Conservation (phyloP, 1,140 invertebrate genomes). For the Diorhabda carinulata region DNA sequence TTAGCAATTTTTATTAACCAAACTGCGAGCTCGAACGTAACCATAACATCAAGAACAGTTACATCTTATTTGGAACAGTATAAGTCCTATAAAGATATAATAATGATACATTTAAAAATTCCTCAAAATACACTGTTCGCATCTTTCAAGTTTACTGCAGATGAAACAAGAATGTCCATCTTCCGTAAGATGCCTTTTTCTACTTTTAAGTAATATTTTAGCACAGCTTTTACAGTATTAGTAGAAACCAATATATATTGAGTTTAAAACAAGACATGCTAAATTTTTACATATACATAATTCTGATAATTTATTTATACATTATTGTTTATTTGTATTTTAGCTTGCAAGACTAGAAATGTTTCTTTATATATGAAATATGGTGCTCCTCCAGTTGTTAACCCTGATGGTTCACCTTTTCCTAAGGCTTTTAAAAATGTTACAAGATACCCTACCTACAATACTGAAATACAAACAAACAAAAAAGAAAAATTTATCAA, state of each 20-base stretch:
- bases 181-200: constrained; percentile 35
- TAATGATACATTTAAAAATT: constrained; percentile 40
- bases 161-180: constrained; percentile 33
- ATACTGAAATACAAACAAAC: constrained; percentile 51
- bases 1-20: neutral
- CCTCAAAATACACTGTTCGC: constrained; percentile 38
- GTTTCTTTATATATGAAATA: constrained; percentile 65
- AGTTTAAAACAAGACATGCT: neutral
- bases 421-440: constrained; percentile 59
- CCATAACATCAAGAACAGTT: constrained; percentile 29
- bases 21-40: constrained; percentile 1
- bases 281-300: neutral
- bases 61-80: constrained; percentile 38
- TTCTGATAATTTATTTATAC: neutral
- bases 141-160: constrained; percentile 38
- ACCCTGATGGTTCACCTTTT: constrained; percentile 68
- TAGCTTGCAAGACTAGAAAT: constrained; percentile 57
- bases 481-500: constrained; percentile 52
- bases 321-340: constrained; percentile 15
- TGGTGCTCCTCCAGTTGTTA: constrained; percentile 73
- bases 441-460: constrained; percentile 44
- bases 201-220: neutral
- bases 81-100: constrained; percentile 32
- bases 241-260: neutral
- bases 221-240: neutral